These are phyloP conservation scores for Struthidea cinerea DNA, from an alignment of 2,113 vertebrate genomes.

Conservation along the genomic window DNA sequence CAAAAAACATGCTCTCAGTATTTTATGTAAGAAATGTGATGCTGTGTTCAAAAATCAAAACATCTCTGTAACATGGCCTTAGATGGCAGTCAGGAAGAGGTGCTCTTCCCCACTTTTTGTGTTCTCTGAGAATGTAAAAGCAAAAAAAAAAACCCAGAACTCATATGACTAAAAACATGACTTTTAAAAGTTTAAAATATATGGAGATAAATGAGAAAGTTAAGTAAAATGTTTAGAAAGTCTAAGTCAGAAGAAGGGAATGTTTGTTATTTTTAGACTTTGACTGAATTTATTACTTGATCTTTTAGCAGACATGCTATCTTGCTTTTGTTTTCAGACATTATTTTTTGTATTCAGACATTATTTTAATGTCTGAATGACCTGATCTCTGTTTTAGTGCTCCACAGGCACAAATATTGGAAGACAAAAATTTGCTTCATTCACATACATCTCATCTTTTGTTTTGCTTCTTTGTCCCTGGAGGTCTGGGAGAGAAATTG, in stretches of 20 bases:
- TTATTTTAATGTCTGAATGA: background rate
- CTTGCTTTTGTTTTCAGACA: background rate
- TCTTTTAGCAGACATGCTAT: background rate
- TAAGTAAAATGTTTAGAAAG: background rate
- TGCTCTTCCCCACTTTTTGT: background rate
- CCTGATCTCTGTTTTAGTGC: background rate
- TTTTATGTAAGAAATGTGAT: background rate
- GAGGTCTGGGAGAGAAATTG: background rate
- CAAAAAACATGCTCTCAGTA: background rate
- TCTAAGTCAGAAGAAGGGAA: background rate
- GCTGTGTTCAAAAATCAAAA: background rate
- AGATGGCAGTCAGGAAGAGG: background rate
- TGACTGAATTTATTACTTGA: background rate
- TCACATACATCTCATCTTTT: background rate
- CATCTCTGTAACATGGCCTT: background rate
- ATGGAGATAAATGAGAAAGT: background rate
- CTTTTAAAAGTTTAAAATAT: background rate
- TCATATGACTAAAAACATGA: rapidly evolving
- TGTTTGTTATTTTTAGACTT: background rate
- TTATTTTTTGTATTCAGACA: no score
- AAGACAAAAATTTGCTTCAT: background rate
- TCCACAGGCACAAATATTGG: background rate
- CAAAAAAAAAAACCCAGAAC: background rate
- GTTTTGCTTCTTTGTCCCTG: background rate
- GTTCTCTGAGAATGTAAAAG: background rate